Percentiles rank a stretch among this genome's conserved stretches.
phyloP scores from a whole-genome alignment of 2,888 invertebrate species.

The Ophioninae sp. region DNA sequence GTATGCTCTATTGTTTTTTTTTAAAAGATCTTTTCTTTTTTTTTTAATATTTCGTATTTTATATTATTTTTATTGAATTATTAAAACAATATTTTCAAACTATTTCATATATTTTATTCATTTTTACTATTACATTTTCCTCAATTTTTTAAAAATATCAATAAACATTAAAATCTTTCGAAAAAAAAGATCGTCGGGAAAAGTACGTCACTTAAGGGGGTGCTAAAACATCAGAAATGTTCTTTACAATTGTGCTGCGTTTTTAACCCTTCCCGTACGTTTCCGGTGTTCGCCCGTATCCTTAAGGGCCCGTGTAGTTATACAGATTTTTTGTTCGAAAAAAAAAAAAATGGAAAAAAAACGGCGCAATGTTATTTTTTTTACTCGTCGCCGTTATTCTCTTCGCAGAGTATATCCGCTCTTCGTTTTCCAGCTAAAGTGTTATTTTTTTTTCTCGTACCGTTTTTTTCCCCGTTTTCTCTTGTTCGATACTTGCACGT shows the following conservation, averaged over 20 bases:
- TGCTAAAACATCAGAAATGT: neutral
- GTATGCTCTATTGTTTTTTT: too few relatives aligned
- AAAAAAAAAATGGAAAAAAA: constrained; percentile 31
- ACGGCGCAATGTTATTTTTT: constrained; percentile 31
- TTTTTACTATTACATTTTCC: too few relatives aligned
- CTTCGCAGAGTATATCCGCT: neutral
- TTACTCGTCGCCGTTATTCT: constrained; percentile 38
- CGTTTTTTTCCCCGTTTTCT: constrained; percentile 17
- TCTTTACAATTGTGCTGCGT: neutral
- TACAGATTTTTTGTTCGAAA: constrained; percentile 28
- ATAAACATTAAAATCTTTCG: too few relatives aligned
- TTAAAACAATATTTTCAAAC: too few relatives aligned
- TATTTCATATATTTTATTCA: too few relatives aligned
- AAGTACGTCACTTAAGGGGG: too few relatives aligned
- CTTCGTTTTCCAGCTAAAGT: constrained; percentile 3
- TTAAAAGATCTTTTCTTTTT: too few relatives aligned
- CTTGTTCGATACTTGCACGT: constrained; percentile 30
- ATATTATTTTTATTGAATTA: too few relatives aligned
- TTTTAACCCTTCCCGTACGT: constrained; percentile 9
- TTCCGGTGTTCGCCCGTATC: neutral
- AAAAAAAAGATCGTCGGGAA: too few relatives aligned
- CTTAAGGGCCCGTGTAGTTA: neutral
- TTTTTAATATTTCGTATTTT: too few relatives aligned
- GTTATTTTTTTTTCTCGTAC: constrained; percentile 12
- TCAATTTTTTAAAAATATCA: too few relatives aligned